A percentile compares a stretch with the other conserved stretches of the same genome.
Evolutionary conservation across 2,797 vertebrate genomes (phyloP).

Genomic region (Perodicticus potto): DNA sequence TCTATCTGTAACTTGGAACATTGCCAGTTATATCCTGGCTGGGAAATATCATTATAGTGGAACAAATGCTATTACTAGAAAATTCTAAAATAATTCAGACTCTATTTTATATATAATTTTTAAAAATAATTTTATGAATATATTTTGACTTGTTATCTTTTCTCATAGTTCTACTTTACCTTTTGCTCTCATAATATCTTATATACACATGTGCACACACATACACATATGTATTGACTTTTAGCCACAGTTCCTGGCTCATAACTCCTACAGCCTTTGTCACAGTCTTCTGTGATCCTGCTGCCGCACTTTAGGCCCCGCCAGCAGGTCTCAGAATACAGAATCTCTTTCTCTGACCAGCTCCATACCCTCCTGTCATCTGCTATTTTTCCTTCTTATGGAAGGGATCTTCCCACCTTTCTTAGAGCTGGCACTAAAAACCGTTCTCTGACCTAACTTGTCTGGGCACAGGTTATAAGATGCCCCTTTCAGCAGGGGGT

Average conservation of each 20-base stretch:
- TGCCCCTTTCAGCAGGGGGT: neutral
- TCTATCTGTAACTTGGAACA: neutral
- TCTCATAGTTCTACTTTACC: neutral
- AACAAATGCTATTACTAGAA: neutral
- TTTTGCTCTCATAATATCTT: neutral
- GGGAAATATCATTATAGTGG: neutral
- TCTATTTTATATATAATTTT: neutral
- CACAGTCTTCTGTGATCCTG: neutral
- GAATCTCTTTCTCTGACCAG: neutral
- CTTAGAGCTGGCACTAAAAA: neutral
- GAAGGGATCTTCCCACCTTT: neutral
- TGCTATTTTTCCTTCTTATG: neutral
- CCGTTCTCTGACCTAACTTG: neutral
- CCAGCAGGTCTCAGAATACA: neutral
- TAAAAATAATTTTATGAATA: neutral
- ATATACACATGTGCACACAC: too few species aligned
- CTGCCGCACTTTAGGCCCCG: neutral
- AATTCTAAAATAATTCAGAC: constrained; percentile 11
- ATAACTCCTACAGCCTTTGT: neutral
- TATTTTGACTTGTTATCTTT: neutral
- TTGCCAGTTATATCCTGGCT: neutral
- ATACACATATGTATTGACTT: neutral
- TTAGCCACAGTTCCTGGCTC: neutral
- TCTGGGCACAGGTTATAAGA: neutral
- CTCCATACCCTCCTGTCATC: neutral